Evolutionary conservation across 2,888 invertebrate genomes (phyloP), one percentile per base, ranked within the genome.

Genomic region (Elaeidobius kamerunicus): DNA sequence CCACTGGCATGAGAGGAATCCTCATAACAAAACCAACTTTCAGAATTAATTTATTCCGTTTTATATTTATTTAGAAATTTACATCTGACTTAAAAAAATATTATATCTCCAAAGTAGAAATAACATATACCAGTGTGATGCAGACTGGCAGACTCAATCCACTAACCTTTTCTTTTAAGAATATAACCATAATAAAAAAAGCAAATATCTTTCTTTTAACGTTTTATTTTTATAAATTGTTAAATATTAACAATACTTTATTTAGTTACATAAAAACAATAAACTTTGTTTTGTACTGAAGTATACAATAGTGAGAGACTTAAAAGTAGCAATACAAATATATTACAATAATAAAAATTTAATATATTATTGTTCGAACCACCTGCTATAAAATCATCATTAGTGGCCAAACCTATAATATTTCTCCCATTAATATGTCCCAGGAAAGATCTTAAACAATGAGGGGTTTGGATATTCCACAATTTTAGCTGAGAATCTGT

Each of bases 341-440:
- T 28, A 16, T 28, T 42, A 42, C 28, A 42, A 28, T 15, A 27
- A 42, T 39, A 39, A 39, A 39, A 39, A 39, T 20, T 39, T 30
- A 30, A 30, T 30, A 30, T 30, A 6, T 12, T 30, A 9, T 17
- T 39, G 32, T 12, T 14, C 32, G 12, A 32, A 32, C 95, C 95
- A 73, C 94, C 95, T 1, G 93, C 92, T 19, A 96, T 84, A 71
- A 93, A 95, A 73, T 92, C 85, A 1, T 90, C 91, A 68, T 94
- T 91, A 0, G 93, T 92, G 0, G 94, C 91, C 40, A 96, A 75
- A 0, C 95, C 95, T 2, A 96, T 94, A 74, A 96, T 96, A 73
- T 95, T 95, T 73, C 95, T 95, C 74, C 95, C 95, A 71, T 96
- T 96, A 4, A 87, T 82, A 74, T 96, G 95, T 0, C 95, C 95